A percentile compares a stretch with the other conserved stretches of the same genome.
Evolutionary conservation across 2,888 invertebrate species (phyloP).

Genomic region (Gisinianus flammeolus): DNA sequence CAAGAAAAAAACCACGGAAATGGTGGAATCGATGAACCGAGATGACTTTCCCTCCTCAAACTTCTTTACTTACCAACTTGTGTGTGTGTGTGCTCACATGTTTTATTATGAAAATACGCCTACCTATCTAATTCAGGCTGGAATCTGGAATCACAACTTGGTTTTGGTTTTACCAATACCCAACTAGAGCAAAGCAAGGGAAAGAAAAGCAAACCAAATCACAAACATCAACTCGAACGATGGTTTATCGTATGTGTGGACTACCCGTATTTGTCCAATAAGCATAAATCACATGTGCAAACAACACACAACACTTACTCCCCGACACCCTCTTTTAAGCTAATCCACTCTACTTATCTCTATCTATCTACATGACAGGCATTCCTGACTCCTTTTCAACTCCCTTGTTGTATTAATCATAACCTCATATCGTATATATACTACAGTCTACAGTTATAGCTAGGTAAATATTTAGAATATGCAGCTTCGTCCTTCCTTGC

Average conservation of each 20-base stretch:
- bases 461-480: neutral
- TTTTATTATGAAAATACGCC: neutral
- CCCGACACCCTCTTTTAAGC: slow-evolving; percentile 12
- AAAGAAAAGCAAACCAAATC: neutral
- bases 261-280: slow-evolving; percentile 9
- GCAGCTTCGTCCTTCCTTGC: no score
- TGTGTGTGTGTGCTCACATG: no score
- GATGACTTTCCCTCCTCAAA: no score
- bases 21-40: no score
- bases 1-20: no score
- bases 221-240: neutral
- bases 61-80: no score
- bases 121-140: neutral
- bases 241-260: slow-evolving; percentile 15
- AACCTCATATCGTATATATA: neutral
- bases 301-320: slow-evolving; percentile 16
- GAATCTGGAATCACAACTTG: no score
- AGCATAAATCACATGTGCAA: slow-evolving; percentile 33
- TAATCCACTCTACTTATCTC: slow-evolving; percentile 31
- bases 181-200: no score
- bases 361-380: slow-evolving; percentile 28
- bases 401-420: slow-evolving; percentile 28
- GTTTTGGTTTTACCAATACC: no score
- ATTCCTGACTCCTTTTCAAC: slow-evolving; percentile 24
- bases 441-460: neutral